Evolutionary conservation across 2,113 vertebrate species (phyloP), one percentile per base, ranked within the genome.

Genomic region (Chaetorhynchus papuensis): DNA sequence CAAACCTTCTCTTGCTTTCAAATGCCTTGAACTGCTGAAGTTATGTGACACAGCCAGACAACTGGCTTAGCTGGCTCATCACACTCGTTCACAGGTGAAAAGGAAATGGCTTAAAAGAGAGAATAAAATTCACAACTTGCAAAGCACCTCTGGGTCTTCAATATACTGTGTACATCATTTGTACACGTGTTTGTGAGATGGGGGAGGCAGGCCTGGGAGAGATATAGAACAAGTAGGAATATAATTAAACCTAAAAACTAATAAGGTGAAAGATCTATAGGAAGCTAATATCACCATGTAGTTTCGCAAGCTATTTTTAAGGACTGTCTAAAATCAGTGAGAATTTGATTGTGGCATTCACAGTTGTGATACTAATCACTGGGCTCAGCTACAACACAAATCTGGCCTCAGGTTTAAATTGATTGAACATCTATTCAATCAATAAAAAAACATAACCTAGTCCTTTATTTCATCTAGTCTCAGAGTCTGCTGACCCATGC

Each of bases 251-350:
- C 47, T 77, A 50, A 87, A 95, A 93, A 76, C 94, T 96, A 83
- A 96, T 92, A 94, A 83, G 88, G 75, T 89, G 79, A 89, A 94
- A 90, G 88, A 95, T 88, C 90, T 91, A 93, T 90, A 96, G 47
- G 54, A 94, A 95, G 61, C 68, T 90, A 92, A 84, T 92, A 96
- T 88, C 71, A 77, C 41, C 64, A 63, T 86, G 90, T 94, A 70
- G 82, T 92, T 95, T 89, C 53, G 14, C 27, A 89, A 87, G 89
- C 87, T 97, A 93, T 96, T 97, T 98, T 95, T 83, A 94, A 96
- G 80, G 64, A 66, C 68, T 79, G 76, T 76, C 89, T 56, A 64
- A 77, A 97, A 83, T 94, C 89, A 83, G 91, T 82, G 52, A 72
- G 64, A 59, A 92, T 89, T 74, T 96, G 85, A 91, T 76, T 70